These are phyloP conservation scores for Salvator merianae DNA, from an alignment of 2,113 vertebrate genomes.

Conservation along the genomic window DNA sequence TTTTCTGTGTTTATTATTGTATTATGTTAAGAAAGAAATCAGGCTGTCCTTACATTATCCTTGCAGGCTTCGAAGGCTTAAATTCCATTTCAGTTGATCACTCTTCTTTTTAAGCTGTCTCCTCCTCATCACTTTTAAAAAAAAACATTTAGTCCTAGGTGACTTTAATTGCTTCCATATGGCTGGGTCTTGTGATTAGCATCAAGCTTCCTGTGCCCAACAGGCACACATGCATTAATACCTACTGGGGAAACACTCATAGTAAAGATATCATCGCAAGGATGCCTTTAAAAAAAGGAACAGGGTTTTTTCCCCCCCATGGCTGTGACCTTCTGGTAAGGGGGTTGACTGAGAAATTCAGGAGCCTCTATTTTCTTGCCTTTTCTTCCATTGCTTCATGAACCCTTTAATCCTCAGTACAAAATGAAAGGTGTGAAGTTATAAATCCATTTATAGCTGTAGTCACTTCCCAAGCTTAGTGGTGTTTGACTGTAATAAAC, in stretches of 20 bases:
- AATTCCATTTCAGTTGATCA: slow-evolving; percentile 44
- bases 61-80: slow-evolving; percentile 71
- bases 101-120: slow-evolving; percentile 45
- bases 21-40: slow-evolving; percentile 60
- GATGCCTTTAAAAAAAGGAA: not conserved
- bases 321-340: slow-evolving; percentile 44
- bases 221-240: not conserved
- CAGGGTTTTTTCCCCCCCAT: not conserved
- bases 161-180: slow-evolving; percentile 58
- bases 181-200: slow-evolving; percentile 36
- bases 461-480: slow-evolving; percentile 50
- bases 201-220: slow-evolving; percentile 18
- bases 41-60: slow-evolving; percentile 49
- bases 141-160: slow-evolving; percentile 33
- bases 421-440: slow-evolving; percentile 57
- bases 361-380: slow-evolving; percentile 28
- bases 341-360: slow-evolving; percentile 42
- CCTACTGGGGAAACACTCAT: slow-evolving; percentile 16
- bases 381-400: slow-evolving; percentile 16
- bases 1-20: slow-evolving; percentile 47
- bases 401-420: slow-evolving; percentile 50
- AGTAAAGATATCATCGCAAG: slow-evolving; percentile 26
- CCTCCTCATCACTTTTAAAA: slow-evolving; percentile 10
- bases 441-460: slow-evolving; percentile 60
- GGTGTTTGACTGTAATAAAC: slow-evolving; percentile 56